Base-by-base conservation (phyloP, 2,797 vertebrate species). In the Pogoniulus pusillus region DNA sequence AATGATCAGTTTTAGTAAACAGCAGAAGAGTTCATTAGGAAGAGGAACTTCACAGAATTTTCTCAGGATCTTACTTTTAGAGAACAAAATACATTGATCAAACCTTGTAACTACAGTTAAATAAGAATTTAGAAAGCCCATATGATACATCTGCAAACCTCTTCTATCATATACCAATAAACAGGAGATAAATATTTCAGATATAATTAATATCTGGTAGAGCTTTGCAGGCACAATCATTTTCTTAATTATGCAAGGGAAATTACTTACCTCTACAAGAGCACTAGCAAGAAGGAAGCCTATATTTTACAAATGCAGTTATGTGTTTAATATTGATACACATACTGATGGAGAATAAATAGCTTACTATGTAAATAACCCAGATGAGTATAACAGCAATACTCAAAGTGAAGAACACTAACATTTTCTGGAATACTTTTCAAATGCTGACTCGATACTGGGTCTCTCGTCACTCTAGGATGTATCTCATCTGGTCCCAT, bases 211-310 rank as follows among this genome's bases (percentile, higher is more conserved):
- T 88, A 86, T 54, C 32, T 75, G 51, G 43, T 74, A 80, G 16
- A 87, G 13, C 0, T 80, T 94, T 91, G 35, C 34, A 80, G 69
- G 23, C 26, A 87, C 14, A 51, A 87, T 86, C 43, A 62, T 58
- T 71, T 86, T 68, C 26, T 76, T 69, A 84, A 51, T 74, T 26
- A 87, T 77, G 26, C 23, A 80, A 88, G 41, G 63, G 37, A 91
- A 90, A 87, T 74, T 82, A 82, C 85, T 91, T 90, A 5, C 23
- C 17, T 87, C n/a, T 82, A 45, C 41, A 55, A 60, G n/a, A 79
- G 65, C 6, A 82, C 23, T 8, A 79, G 26, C 19, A 73, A 84
- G 74, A 88, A 85, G 37, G n/a, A 90, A 68, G 10, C 12, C 18
- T 82, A 2, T 51, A 72, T 80, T 89, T 95, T 85, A 55, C 32